Evolutionary conservation across 2,113 vertebrate genomes (phyloP).

Genomic region (Hippocampus mohnikei): DNA sequence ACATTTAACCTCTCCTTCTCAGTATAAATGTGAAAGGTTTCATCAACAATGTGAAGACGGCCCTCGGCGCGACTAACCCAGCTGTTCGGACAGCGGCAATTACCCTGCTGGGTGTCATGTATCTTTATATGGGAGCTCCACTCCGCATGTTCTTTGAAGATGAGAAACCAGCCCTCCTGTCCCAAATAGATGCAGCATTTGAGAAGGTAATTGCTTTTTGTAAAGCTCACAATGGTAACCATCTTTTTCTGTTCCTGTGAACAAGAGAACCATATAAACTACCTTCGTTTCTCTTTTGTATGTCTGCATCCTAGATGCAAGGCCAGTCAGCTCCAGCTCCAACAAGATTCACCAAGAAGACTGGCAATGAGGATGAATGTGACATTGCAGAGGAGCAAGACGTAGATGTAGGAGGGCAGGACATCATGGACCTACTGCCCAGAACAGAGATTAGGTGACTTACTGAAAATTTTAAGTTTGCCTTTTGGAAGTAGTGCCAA

Average conservation of each 20-base stretch:
- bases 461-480: neutral
- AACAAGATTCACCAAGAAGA: slow-evolving; percentile 74
- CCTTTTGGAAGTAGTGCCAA: neutral
- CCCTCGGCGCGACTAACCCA: slow-evolving; percentile 94
- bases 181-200: slow-evolving; percentile 94
- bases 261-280: neutral
- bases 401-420: slow-evolving; percentile 78
- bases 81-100: slow-evolving; percentile 91
- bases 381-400: slow-evolving; percentile 80
- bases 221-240: neutral
- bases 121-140: slow-evolving; percentile 90
- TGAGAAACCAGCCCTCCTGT: slow-evolving; percentile 91
- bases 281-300: neutral
- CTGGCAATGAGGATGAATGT: slow-evolving; percentile 60
- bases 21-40: slow-evolving; percentile 97
- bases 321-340: slow-evolving; percentile 85
- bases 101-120: slow-evolving; percentile 90
- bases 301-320: slow-evolving; percentile 77
- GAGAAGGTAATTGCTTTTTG: slow-evolving; percentile 80
- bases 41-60: slow-evolving; percentile 95
- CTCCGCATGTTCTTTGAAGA: slow-evolving; percentile 98
- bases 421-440: slow-evolving; percentile 90
- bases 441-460: slow-evolving; percentile 85
- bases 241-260: neutral
- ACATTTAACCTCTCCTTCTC: slow-evolving; percentile 5